phyloP scores from a whole-genome alignment of 1,140 invertebrate genomes.

The Brachystomella parvula region DNA sequence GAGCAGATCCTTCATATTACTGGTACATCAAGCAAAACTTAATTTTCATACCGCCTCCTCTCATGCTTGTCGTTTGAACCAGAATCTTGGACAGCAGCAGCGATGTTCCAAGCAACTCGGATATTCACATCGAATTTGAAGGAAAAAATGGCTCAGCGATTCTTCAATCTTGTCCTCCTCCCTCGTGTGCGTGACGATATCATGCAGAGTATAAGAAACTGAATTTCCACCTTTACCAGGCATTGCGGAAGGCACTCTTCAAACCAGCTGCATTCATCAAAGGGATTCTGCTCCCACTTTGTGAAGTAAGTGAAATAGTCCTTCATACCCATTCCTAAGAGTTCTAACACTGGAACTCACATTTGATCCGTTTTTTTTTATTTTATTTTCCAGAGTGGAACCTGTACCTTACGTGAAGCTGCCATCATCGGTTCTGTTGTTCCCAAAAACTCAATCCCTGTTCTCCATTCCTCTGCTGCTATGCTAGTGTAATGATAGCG shows the following conservation, averaged over 20 bases:
- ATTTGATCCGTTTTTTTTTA: slow-evolving; percentile 5
- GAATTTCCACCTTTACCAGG: slow-evolving; percentile 95
- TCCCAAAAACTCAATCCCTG: slow-evolving; percentile 83
- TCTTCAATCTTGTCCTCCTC: slow-evolving; percentile 86
- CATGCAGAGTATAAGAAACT: slow-evolving; percentile 86
- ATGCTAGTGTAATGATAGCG: slow-evolving; percentile 89
- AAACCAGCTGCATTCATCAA: slow-evolving; percentile 99
- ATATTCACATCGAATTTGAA: slow-evolving; percentile 95
- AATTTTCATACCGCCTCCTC: too few species aligned
- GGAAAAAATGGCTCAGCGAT: slow-evolving; percentile 92
- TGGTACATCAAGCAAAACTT: slow-evolving; percentile 40
- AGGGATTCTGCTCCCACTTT: slow-evolving; percentile 82
- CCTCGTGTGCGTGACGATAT: slow-evolving; percentile 93
- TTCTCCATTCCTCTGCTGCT: slow-evolving; percentile 92
- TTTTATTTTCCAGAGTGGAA: slow-evolving; percentile 59
- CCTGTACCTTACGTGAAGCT: slow-evolving; percentile 89
- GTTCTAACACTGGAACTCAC: not conserved
- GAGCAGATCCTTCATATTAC: slow-evolving; percentile 88
- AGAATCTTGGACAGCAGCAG: slow-evolving; percentile 77
- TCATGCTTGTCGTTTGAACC: too few species aligned
- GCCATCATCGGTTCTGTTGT: slow-evolving; percentile 89
- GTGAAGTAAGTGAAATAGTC: slow-evolving; percentile 58
- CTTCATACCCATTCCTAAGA: not conserved
- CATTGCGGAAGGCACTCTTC: slow-evolving; percentile 83
- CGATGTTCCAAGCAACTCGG: slow-evolving; percentile 88